These are phyloP conservation scores for Scleropages formosus DNA, from an alignment of 2,797 vertebrate species.

Conservation along the genomic window DNA sequence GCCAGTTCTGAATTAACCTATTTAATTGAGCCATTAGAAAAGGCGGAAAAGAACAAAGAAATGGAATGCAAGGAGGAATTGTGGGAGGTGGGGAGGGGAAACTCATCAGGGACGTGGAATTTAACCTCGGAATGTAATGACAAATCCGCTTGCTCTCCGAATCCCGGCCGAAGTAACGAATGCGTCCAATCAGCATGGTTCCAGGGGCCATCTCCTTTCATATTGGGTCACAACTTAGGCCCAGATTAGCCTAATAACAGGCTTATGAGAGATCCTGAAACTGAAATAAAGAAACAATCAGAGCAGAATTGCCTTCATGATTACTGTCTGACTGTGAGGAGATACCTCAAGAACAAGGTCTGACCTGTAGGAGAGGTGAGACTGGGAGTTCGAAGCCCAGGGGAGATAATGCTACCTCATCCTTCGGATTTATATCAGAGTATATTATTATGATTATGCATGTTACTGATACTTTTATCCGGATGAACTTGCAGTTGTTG, in stretches of 20 bases:
- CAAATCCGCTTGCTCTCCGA: slow-evolving; percentile 56
- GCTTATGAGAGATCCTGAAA: slow-evolving; percentile 51
- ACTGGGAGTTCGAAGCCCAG: no score
- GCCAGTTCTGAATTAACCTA: slow-evolving; percentile 70
- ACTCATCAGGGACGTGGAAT: slow-evolving; percentile 27
- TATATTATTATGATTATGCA: no score
- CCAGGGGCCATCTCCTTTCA: slow-evolving; percentile 74
- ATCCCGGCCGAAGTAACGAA: slow-evolving; percentile 57
- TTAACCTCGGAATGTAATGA: slow-evolving; percentile 61
- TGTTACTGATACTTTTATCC: no score
- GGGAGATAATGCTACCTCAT: no score
- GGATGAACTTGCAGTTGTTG: no score
- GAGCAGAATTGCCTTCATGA: not conserved
- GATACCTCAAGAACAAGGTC: not conserved
- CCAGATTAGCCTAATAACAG: slow-evolving; percentile 72
- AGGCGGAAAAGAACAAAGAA: slow-evolving; percentile 61
- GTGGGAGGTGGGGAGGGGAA: slow-evolving; percentile 44
- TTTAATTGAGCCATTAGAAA: slow-evolving; percentile 78
- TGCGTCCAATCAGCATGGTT: slow-evolving; percentile 72
- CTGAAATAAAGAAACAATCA: slow-evolving; percentile 45
- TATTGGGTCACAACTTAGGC: slow-evolving; percentile 74
- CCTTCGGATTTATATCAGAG: no score
- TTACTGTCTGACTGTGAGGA: not conserved
- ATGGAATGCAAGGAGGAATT: not conserved
- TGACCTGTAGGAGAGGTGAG: no score